Conservation (phyloP, 2,797 vertebrate genomes). For the Anas acuta region DNA sequence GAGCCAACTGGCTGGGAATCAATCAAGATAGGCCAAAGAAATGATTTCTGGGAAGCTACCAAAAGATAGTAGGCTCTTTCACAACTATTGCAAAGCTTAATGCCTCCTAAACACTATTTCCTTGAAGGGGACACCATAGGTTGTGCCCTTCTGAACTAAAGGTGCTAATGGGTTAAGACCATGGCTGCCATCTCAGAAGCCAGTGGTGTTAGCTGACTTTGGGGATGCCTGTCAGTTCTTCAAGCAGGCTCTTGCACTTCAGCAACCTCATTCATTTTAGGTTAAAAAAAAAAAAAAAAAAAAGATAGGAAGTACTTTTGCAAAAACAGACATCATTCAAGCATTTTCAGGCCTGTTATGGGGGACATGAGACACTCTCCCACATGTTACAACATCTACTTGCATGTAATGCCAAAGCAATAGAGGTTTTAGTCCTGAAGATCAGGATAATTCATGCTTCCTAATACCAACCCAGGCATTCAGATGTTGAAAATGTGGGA, state of each 20-base stretch:
- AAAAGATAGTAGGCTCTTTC: background rate
- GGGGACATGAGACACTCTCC: background rate
- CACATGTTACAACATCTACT: background rate
- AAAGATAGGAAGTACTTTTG: background rate
- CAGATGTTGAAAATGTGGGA: background rate
- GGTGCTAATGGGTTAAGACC: background rate
- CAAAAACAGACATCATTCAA: background rate
- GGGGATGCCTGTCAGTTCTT: background rate
- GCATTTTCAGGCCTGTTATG: background rate
- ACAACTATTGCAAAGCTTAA: background rate
- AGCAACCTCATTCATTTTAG: background rate
- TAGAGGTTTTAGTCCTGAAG: background rate
- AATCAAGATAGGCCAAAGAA: background rate
- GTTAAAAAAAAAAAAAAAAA: background rate
- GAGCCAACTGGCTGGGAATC: background rate
- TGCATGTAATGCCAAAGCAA: background rate
- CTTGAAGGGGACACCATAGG: background rate
- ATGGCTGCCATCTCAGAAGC: background rate
- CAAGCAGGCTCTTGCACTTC: background rate
- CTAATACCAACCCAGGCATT: background rate
- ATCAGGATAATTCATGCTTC: background rate
- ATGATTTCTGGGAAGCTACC: slow-evolving; percentile 3
- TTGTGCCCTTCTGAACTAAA: slow-evolving; percentile 9
- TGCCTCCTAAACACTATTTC: background rate
- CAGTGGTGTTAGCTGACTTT: background rate